Base-by-base conservation (phyloP, 2,797 vertebrate species). In the Rallus crepitans region DNA sequence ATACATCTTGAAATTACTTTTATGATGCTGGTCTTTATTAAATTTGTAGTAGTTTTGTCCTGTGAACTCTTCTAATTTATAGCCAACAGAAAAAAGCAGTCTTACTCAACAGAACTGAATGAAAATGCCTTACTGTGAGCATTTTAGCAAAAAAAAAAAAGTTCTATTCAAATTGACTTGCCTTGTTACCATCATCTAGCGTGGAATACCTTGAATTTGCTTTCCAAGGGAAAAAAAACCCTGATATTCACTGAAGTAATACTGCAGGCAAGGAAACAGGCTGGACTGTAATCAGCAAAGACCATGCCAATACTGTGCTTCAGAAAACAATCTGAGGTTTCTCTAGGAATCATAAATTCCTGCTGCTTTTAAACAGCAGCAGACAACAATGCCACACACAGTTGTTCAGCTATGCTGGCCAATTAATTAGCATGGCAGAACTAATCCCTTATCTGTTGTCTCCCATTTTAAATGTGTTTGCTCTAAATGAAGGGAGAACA, bases 401-500 rank as follows among this genome's bases (percentile, higher is more conserved):
- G 52, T 0, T 0, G 28, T 11, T 93, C 48, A 73, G 40, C 40
- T 87, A 27, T 18, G 53, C 27, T 87, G 50, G 57, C 14, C 56
- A 95, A 53, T 65, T 82, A 90, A 89, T 78, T 63, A 82, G n/a
- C 42, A 65, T 16, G 45, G 47, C 56, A 88, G 63, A 89, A 93
- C 79, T 65, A 86, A 92, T 60, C 17, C 39, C 65, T 88, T 83
- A 66, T 65, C 55, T 83, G 20, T 52, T 86, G 35, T 65, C 15
- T 83, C n/a, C 48, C 40, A n/a, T 68, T 50, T 15, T 52, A 87
- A 90, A 82, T 28, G 30, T 2, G 11, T 71, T 30, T 77, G 45
- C 64, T 89, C 6, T 40, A 84, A 63, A 6, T 27, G 25, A 92
- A 87, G 45, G 53, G 30, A 93, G 27, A 68, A 87, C 33, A 73